These are phyloP conservation scores for Petrolisthes manimaculis DNA, from an alignment of 2,888 invertebrate species.

Conservation along the genomic window DNA sequence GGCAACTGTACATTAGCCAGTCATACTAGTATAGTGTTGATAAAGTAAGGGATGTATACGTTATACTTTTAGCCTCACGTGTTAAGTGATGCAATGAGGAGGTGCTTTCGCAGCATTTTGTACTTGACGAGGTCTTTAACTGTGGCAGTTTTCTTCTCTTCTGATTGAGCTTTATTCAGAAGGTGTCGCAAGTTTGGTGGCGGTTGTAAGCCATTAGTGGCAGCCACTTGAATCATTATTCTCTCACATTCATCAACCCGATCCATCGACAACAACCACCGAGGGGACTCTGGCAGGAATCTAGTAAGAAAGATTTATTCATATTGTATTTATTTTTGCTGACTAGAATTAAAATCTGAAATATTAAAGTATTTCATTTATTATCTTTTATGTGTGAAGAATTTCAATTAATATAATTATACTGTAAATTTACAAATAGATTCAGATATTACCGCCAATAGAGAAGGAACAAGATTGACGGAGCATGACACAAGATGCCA, in stretches of 20 bases:
- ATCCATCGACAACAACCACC: conserved; percentile 51
- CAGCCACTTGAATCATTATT: conserved; percentile 53
- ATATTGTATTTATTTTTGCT: neutral
- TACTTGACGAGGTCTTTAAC: conserved; percentile 22
- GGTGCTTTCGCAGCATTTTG: conserved; percentile 33
- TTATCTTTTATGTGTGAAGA: too few species aligned
- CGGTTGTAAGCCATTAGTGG: conserved; percentile 31
- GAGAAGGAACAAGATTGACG: conserved; percentile 43
- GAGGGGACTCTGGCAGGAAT: conserved; percentile 57
- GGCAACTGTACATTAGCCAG: too few species aligned
- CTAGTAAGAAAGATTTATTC: neutral
- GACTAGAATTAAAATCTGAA: too few species aligned
- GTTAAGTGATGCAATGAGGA: conserved; percentile 37
- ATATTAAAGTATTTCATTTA: too few species aligned
- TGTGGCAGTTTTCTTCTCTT: conserved; percentile 14
- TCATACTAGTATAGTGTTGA: too few species aligned
- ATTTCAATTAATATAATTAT: too few species aligned
- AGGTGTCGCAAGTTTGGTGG: conserved; percentile 20
- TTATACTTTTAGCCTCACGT: conserved; percentile 20
- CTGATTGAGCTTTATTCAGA: conserved; percentile 23
- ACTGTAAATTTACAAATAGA: too few species aligned
- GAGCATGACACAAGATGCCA: conserved; percentile 43
- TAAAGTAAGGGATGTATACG: too few species aligned
- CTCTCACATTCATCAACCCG: conserved; percentile 35
- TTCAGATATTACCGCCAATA: conserved; percentile 41